Evolutionary conservation across 2,113 vertebrate species (phyloP).

Genomic region (Sisor rabdophorus): DNA sequence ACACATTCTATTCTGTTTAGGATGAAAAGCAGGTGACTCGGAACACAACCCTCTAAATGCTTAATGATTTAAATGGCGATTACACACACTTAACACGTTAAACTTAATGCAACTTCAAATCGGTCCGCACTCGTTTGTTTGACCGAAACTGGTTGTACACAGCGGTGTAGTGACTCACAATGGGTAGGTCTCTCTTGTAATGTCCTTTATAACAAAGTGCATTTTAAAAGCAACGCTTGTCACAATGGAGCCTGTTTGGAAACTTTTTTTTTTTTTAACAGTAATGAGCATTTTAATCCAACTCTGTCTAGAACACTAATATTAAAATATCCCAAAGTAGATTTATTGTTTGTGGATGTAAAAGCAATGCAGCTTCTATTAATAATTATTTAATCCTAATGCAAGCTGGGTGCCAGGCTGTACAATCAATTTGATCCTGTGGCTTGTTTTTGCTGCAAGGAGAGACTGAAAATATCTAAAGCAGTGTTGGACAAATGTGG

Average conservation of each 20-base stretch:
- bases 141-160: background rate
- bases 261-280: background rate
- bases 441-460: too few species aligned
- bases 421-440: background rate
- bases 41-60: too few species aligned
- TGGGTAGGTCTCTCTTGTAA: background rate
- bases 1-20: too few species aligned
- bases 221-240: background rate
- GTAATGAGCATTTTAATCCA: background rate
- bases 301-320: background rate
- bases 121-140: background rate
- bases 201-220: background rate
- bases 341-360: background rate
- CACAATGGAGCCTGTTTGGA: background rate
- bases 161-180: conserved; percentile 50
- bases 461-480: background rate
- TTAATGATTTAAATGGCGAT: too few species aligned
- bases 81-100: background rate
- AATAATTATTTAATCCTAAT: background rate
- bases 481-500: too few species aligned
- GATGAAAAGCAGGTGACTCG: too few species aligned
- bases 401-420: background rate
- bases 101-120: background rate
- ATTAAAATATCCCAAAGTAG: background rate
- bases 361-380: background rate